Base-by-base conservation (phyloP, 2,888 invertebrate species). In the Epirrhoe alternata region DNA sequence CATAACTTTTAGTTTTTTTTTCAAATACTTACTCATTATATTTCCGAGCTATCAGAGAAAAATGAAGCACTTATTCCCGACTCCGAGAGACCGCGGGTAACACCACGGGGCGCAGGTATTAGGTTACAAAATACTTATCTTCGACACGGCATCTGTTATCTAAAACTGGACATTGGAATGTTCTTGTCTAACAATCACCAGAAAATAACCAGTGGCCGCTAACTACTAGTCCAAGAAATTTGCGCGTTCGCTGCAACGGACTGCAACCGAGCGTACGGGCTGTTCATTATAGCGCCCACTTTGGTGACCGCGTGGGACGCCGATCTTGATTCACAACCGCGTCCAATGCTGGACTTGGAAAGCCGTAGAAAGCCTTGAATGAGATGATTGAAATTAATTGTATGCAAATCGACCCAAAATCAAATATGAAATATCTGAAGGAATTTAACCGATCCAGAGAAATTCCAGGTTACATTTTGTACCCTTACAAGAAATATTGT, bases 281-380 rank as follows among this genome's bases (percentile, higher is more conserved):
- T 79, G 78, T 84, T 86, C 85, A 83, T 86, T 87, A 87, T 77
- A 80, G 76, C 86, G 86, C 87, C 87, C 86, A 86, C 87, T 77
- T 17, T 53, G 71, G 74, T 72, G 73, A 69, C 75, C 82, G 83
- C 79, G 71, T 69, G 72, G 75, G 69, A 70, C 54, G 66, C 68
- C 61, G 70, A 72, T 74, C 75, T 72, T 72, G 72, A 73, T 71
- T 70, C 72, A 73, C 70, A 68, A 56, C 73, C 68, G 64, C 64
- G 57, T 54, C 64, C 24, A 68, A 68, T 64, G 50, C 64, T 61
- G 50, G 57, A 61, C 68, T 64, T 33, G 64, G 68, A 68, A 64
- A 68, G 57, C 56, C 53, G 47, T 68, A 61, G 68, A 64, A 64
- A 68, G 61, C 68, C 45, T 54, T 24, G 59, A 55, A 55, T 33